phyloP scores from a whole-genome alignment of 2,888 invertebrate genomes.

The Pandemis corylana region DNA sequence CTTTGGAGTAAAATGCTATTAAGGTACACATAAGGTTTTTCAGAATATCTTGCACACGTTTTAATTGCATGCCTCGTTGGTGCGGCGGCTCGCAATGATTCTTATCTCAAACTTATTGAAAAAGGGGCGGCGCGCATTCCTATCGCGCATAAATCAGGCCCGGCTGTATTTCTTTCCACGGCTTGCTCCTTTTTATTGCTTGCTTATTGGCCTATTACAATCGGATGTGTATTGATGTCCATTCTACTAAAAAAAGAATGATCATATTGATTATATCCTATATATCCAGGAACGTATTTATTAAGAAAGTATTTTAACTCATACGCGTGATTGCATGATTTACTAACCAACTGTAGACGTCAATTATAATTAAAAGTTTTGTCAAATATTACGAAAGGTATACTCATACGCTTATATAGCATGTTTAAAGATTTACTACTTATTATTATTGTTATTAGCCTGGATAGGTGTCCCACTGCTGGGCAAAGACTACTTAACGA shows the following conservation, averaged over 20 bases:
- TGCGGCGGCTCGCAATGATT: slow-evolving; percentile 66
- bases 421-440: no score
- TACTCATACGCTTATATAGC: no score
- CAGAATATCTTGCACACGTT: slow-evolving; percentile 35
- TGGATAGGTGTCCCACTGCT: no score
- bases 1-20: no score
- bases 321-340: no score
- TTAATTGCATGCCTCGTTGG: slow-evolving; percentile 73
- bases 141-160: slow-evolving; percentile 77
- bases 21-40: not conserved
- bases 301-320: not conserved
- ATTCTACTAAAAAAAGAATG: slow-evolving; percentile 16
- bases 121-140: slow-evolving; percentile 74
- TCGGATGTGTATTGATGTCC: slow-evolving; percentile 46
- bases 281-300: not conserved
- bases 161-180: slow-evolving; percentile 67
- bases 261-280: slow-evolving; percentile 3
- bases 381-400: no score
- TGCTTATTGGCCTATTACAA: slow-evolving; percentile 74
- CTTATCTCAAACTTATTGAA: slow-evolving; percentile 81
- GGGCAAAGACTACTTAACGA: no score
- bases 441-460: no score
- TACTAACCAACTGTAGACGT: no score
- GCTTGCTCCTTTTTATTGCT: slow-evolving; percentile 73
- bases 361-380: no score